Percentiles rank a stretch among this genome's conserved stretches.
Evolutionary conservation across 2,797 vertebrate species (phyloP).

Genomic region (Phataginus tetradactyla): DNA sequence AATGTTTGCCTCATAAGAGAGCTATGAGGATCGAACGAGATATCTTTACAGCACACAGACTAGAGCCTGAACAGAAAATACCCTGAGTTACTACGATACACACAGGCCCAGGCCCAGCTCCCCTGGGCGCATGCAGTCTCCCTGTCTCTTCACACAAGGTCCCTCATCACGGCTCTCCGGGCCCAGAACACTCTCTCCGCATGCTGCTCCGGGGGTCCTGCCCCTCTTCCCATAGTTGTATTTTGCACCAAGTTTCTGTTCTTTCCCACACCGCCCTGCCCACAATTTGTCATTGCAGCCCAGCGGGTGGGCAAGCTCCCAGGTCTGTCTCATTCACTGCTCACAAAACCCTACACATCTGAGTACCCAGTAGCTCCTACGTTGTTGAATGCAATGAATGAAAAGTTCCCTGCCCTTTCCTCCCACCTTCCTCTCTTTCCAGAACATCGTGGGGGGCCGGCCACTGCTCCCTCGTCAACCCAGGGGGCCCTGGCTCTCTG

Average conservation of each 20-base stretch:
- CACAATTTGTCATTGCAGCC: fast-evolving
- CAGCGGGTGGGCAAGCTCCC: not conserved
- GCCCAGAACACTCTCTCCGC: not conserved
- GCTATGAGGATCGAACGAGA: fast-evolving
- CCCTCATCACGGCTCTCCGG: not conserved
- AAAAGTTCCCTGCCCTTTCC: not conserved
- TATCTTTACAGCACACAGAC: fast-evolving
- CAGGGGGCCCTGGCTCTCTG: not conserved
- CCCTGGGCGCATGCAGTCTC: fast-evolving
- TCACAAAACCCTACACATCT: fast-evolving
- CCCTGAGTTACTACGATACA: fast-evolving
- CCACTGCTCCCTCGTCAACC: fast-evolving
- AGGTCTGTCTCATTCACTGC: not conserved
- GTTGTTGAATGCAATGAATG: no score
- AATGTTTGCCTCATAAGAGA: not conserved
- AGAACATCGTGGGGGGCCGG: fast-evolving
- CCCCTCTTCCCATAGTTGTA: not conserved
- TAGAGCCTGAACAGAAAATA: fast-evolving
- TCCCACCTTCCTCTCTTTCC: not conserved
- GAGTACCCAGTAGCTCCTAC: not conserved
- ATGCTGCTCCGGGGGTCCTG: not conserved
- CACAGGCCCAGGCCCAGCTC: fast-evolving
- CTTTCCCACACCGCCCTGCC: fast-evolving
- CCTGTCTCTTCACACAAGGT: not conserved
- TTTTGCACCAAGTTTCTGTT: not conserved